These are phyloP conservation scores for Lepus timidus DNA, from an alignment of 2,113 vertebrate species.

Conservation along the genomic window DNA sequence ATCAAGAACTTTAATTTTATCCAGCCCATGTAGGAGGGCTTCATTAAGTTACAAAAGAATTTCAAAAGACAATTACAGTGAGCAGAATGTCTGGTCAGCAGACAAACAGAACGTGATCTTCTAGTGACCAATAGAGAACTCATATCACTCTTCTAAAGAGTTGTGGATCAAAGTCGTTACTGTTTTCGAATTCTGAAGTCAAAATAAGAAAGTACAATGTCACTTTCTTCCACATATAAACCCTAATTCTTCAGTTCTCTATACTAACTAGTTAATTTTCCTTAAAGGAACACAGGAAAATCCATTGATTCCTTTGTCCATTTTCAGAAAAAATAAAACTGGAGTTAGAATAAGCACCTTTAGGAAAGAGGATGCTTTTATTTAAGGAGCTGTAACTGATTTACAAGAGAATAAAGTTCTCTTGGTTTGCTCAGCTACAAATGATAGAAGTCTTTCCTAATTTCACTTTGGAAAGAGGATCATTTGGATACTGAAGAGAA, in stretches of 20 bases:
- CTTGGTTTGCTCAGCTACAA: background rate
- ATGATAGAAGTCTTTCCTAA: background rate
- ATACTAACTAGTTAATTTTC: background rate
- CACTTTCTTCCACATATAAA: background rate
- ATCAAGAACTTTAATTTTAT: conserved; percentile 51
- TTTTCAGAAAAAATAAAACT: conserved; percentile 28
- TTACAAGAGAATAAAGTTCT: background rate
- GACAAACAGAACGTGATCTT: background rate
- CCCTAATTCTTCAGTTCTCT: background rate
- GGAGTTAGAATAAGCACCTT: background rate
- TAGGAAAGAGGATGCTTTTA: background rate
- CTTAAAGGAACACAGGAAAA: conserved; percentile 1
- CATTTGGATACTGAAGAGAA: conserved; percentile 39
- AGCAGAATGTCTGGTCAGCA: background rate
- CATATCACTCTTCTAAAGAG: background rate
- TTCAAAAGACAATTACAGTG: background rate
- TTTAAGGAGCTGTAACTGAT: background rate
- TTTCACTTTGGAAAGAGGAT: conserved; percentile 33
- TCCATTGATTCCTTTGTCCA: background rate
- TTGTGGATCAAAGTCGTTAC: background rate
- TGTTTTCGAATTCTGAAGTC: background rate
- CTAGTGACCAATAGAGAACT: background rate
- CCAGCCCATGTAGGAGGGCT: background rate
- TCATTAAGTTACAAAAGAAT: background rate
- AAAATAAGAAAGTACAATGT: background rate